Evolutionary conservation across 2,797 vertebrate genomes (phyloP).

Genomic region (Mionectes olivaceus): DNA sequence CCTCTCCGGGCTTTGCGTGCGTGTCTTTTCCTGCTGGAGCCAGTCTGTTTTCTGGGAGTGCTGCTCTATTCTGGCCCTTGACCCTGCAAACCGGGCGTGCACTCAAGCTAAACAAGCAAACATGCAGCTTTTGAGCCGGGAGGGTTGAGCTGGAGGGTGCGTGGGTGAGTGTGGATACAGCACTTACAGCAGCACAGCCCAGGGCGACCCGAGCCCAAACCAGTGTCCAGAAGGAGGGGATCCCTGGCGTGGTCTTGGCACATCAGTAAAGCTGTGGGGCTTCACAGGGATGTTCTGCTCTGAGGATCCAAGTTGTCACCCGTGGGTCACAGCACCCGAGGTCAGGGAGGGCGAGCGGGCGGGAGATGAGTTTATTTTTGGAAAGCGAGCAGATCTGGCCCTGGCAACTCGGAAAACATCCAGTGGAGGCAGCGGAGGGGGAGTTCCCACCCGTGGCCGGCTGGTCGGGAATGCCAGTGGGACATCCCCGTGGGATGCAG

Average conservation of each 20-base stretch:
- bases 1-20: fast-evolving
- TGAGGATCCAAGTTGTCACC: fast-evolving
- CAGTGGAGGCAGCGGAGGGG: fast-evolving
- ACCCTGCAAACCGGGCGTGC: not conserved
- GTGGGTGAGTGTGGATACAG: fast-evolving
- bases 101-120: not conserved
- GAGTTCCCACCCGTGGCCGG: not conserved
- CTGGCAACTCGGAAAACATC: fast-evolving
- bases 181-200: not conserved
- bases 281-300: not conserved
- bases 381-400: fast-evolving
- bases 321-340: fast-evolving
- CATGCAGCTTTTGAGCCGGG: fast-evolving
- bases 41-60: not conserved
- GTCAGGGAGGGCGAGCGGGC: fast-evolving
- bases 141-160: not conserved
- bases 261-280: fast-evolving
- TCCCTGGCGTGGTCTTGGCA: not conserved
- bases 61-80: not conserved
- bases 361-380: not conserved
- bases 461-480: fast-evolving
- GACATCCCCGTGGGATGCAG: not conserved
- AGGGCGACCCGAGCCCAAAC: fast-evolving
- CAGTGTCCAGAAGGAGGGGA: fast-evolving
- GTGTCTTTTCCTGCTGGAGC: not conserved